Base-by-base conservation (phyloP, 2,888 invertebrate species). In the Lasioglossum calceatum region DNA sequence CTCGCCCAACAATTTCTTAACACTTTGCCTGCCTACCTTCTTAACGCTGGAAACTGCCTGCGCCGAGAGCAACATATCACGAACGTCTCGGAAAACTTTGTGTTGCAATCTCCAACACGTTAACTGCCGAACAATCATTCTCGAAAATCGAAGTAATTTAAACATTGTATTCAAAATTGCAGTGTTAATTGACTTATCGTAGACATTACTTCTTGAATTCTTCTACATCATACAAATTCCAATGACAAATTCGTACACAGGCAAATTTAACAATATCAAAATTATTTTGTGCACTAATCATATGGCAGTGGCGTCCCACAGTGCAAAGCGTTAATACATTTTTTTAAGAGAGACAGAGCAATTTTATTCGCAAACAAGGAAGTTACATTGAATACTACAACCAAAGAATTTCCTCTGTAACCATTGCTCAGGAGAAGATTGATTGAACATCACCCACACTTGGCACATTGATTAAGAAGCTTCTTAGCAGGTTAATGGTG, bases 1-100 rank as follows among this genome's bases (percentile, higher is more conserved):
- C 80, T 87, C 54, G 76, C 79, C 58, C 61, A 79, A 86, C 83
- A 74, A 77, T 84, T 84, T 77, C 77, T 74, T 86, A 75, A 44
- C 61, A 5, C 61, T 64, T 64, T 32, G 61, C 61, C 27, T 16
- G 16, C 16, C 44, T 14, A 32, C 23, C 23, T 54, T 54, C 23
- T 23, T 54, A 54, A n/a, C 23, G 54, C 54, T 54, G 23, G 23
- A 10, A 10, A 10, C 54, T 10, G 54, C 54, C 10, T 54, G 54
- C 23, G 8, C 50, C 19, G 19, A 50, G 19, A 54, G 2, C 54
- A 23, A 50, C 2, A 1, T 50, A 7, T 50, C 7, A 0, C 50
- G 8, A 50, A 23, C 19, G 50, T 23, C 50, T 23, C 2, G 7
- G 8, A 23, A 50, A 50, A 8, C 19, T 50, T 50, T 23, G 7